phyloP scores from a whole-genome alignment of 2,888 invertebrate species.

The Pseudococcus viburni region DNA sequence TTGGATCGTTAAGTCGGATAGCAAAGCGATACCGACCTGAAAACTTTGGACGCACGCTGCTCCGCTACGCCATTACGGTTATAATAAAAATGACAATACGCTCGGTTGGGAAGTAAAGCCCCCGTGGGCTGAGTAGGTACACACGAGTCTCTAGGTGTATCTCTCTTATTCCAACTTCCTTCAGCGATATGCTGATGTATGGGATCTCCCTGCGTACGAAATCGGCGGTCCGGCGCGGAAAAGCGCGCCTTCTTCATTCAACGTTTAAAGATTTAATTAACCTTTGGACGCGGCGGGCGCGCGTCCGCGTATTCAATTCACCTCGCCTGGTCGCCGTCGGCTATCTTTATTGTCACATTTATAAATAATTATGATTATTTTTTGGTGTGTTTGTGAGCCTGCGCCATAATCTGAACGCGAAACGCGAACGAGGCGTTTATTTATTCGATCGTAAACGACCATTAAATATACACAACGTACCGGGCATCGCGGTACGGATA shows the following conservation, averaged over 20 bases:
- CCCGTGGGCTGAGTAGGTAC: conserved; percentile 61
- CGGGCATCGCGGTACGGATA: too few species aligned
- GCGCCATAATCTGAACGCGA: not conserved
- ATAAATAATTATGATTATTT: conserved; percentile 63
- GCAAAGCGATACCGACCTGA: conserved; percentile 54
- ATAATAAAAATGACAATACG: conserved; percentile 66
- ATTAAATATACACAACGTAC: conserved; percentile 30
- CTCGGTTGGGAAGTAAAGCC: conserved; percentile 61
- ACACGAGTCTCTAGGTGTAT: not conserved
- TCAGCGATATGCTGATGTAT: not conserved
- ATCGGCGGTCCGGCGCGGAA: conserved; percentile 15
- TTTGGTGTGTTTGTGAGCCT: conserved; percentile 10
- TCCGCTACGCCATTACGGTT: conserved; percentile 63
- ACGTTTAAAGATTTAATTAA: conserved; percentile 66
- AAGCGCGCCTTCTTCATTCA: conserved; percentile 41
- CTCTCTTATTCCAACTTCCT: too few species aligned
- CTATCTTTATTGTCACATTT: conserved; percentile 65
- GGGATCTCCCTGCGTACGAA: not conserved
- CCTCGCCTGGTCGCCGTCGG: conserved; percentile 52
- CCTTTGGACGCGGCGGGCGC: conserved; percentile 53
- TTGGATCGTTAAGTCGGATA: conserved; percentile 64
- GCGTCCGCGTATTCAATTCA: conserved; percentile 41
- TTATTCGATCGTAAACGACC: conserved; percentile 62
- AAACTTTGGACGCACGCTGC: conserved; percentile 65
- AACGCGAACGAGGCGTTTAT: conserved; percentile 66